Evolutionary conservation across 2,797 vertebrate species (phyloP), one percentile per base, ranked within the genome.

Genomic region (Peromyscus eremicus): DNA sequence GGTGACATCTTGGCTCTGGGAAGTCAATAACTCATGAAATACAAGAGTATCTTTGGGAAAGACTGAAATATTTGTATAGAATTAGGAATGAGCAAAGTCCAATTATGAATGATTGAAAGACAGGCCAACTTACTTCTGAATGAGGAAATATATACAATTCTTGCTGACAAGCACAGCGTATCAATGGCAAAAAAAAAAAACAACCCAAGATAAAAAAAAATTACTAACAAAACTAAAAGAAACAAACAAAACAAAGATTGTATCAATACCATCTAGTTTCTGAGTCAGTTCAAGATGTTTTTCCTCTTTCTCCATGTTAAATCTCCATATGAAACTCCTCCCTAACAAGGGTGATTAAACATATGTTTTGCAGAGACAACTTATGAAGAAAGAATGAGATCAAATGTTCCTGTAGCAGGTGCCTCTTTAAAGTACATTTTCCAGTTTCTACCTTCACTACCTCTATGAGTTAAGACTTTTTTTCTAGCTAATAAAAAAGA

Each of bases 401-500:
- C 7, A 43, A 43, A 85, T 17, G 13, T 5, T 77, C 52, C 68
- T 60, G 34, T 0, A 66, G 6, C 9, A 0, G 34, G 2, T 40
- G 21, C 43, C 7, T 34, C 46, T 71, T 85, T 76, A 80, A 66
- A 75, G n/a, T 23, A 62, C 8, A 16, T 32, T 70, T 89, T 60
- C 3, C 91, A 32, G 34, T 84, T 70, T 87, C 23, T 64, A 71
- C 29, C 6, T 64, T 64, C 0, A 64, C 57, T 82, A 93, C 37
- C 43, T 92, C 16, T 32, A 0, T 92, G 71, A 37, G 4, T 91
- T 80, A 92, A 92, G 25, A 37, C n/a, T 13, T 89, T 23, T 43
- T n/a, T 84, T 23, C 6, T 11, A 83, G 34, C 32, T 86, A 73
- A 93, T 46, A 85, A 89, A 94, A n/a, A 49, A 94, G n/a, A 25